These are phyloP conservation scores for Pyrrhia umbra DNA, from an alignment of 2,888 invertebrate species.

Conservation along the genomic window DNA sequence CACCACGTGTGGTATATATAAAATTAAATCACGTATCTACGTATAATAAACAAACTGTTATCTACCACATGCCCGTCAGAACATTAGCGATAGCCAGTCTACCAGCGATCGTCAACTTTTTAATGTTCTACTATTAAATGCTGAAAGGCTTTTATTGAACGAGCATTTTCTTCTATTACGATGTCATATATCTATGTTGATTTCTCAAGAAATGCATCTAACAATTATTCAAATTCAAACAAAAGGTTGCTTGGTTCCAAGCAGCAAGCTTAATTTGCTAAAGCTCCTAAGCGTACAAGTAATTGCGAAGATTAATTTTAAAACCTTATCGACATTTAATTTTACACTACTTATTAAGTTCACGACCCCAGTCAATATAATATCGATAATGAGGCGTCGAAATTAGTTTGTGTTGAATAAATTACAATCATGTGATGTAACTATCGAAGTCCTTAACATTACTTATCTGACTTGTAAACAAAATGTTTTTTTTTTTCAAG, in stretches of 20 bases:
- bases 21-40: conserved; percentile 23
- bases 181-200: no score
- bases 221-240: no score
- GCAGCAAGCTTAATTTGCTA: no score
- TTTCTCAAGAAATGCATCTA: no score
- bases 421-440: conserved; percentile 1
- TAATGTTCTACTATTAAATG: neutral
- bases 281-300: no score
- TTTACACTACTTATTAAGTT: no score
- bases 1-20: conserved; percentile 34
- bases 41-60: conserved; percentile 25
- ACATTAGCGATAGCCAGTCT: conserved; percentile 27
- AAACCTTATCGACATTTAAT: no score
- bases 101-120: neutral
- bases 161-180: no score
- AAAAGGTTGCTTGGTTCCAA: no score
- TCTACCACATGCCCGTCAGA: conserved; percentile 37
- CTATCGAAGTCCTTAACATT: neutral
- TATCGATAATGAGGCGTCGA: conserved; percentile 9
- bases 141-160: no score
- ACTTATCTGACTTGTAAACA: no score
- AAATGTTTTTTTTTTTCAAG: neutral
- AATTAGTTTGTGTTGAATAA: conserved; percentile 7
- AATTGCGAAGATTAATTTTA: no score
- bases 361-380: neutral